phyloP scores from a whole-genome alignment of 2,888 invertebrate species.

The Harpalus rufipes region DNA sequence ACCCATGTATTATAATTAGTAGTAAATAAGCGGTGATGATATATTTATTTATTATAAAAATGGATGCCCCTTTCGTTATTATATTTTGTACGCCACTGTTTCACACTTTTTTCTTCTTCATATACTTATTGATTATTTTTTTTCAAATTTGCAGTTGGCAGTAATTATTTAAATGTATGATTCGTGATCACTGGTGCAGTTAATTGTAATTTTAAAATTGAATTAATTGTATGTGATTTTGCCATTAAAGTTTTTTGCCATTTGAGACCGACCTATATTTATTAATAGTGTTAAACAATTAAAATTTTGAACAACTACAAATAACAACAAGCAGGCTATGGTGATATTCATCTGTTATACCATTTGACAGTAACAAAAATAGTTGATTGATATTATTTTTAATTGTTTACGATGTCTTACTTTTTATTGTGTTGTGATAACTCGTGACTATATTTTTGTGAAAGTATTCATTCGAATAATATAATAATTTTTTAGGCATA shows the following conservation, averaged over 20 bases:
- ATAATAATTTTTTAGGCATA: conserved; percentile 24
- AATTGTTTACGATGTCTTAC: not conserved
- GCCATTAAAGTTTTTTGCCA: not conserved
- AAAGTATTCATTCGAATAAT: conserved; percentile 43
- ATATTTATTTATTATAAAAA: too few relatives aligned
- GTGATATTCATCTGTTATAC: not conserved
- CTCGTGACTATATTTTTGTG: conserved; percentile 21
- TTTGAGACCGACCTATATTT: conserved; percentile 24
- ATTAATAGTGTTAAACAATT: not conserved
- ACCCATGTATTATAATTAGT: too few relatives aligned
- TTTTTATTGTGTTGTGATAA: not conserved
- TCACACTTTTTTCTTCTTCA: not conserved
- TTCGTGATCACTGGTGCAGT: conserved; percentile 7
- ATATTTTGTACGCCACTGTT: not conserved
- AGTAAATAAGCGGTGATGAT: too few relatives aligned
- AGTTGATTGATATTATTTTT: too few relatives aligned
- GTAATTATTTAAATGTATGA: conserved; percentile 1
- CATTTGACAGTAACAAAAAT: too few relatives aligned
- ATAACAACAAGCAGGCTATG: not conserved
- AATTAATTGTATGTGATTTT: conserved; percentile 18
- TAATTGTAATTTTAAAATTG: conserved; percentile 28
- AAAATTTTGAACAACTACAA: not conserved
- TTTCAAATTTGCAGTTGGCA: conserved; percentile 8
- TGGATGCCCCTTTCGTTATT: not conserved
- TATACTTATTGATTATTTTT: not conserved